Evolutionary conservation across 2,113 vertebrate genomes (phyloP), one percentile per base, ranked within the genome.

Genomic region (Neotoma lepida): DNA sequence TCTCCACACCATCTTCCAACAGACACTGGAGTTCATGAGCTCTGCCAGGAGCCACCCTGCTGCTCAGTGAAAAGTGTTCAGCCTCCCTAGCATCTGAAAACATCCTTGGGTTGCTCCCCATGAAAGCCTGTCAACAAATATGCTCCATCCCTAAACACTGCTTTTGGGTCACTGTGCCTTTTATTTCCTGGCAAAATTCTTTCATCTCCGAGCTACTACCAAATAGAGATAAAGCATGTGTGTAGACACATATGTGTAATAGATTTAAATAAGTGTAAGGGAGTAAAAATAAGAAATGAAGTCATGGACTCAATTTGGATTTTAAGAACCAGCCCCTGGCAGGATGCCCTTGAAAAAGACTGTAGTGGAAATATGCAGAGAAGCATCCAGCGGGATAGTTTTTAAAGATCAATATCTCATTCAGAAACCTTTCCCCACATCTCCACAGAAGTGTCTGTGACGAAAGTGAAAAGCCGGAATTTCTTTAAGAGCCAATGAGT

Each of bases 341-440:
- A 61, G n/a, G 10, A n/a, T 9, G 84, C 89, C 93, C 84, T 10
- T n/a, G 17, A 3, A 80, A 89, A 89, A 93, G 93, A 86, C 46
- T 89, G 56, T n/a, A 70, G 54, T 6, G 46, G 70, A 86, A 86
- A 76, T 78, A 74, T 14, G 33, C 49, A 87, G 84, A 86, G 51
- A 92, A 64, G 26, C 41, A 74, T 88, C 94, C 89, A 78, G 74
- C 35, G 35, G 61, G 63, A 73, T 14, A 33, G 35, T 51, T 78
- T 92, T 89, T 88, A 44, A 30, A 15, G n/a, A 61, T 73, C 41
- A 44, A 64, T 18, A 70, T 39, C 39, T 39, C 28, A 74, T 84
- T 96, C 78, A 89, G 28, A 95, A 93, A 70, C 22, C 54, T 54
- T 74, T 94, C 35, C 64, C 41, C 86, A 91, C 56, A 74, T 14